Percentiles rank a stretch among this genome's conserved stretches.
Evolutionary conservation across 2,888 invertebrate genomes (phyloP).

Genomic region (Liodrosophila aerea): DNA sequence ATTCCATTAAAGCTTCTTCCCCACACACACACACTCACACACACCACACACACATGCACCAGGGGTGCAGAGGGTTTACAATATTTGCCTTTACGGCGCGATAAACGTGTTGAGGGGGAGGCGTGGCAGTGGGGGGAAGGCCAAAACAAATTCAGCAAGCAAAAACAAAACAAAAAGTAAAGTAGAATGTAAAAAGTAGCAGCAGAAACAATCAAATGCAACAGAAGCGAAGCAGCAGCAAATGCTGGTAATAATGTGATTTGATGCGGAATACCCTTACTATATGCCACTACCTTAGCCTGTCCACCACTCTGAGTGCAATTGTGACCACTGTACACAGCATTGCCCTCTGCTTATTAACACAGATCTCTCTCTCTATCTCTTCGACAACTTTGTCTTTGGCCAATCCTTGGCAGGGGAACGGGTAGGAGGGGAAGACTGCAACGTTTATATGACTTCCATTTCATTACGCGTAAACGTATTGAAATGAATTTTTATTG

Average conservation of each 20-base stretch:
- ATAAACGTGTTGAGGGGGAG: conserved; percentile 44
- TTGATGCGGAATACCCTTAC: conserved; percentile 51
- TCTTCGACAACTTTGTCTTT: conserved; percentile 61
- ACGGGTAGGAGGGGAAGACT: not conserved
- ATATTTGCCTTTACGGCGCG: conserved; percentile 64
- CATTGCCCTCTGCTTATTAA: not conserved
- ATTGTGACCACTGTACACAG: too few species aligned
- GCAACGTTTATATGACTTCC: conserved; percentile 66
- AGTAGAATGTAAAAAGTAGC: conserved; percentile 36
- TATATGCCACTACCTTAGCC: conserved; percentile 6
- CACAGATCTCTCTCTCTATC: too few species aligned
- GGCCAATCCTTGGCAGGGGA: not conserved
- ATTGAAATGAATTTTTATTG: conserved; percentile 79
- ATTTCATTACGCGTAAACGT: conserved; percentile 76
- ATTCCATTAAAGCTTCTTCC: conserved; percentile 81
- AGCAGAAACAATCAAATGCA: conserved; percentile 57
- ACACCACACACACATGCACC: conserved; percentile 13
- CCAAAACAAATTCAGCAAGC: conserved; percentile 50
- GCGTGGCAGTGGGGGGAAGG: conserved; percentile 4
- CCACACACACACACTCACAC: conserved; percentile 62
- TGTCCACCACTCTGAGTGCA: not conserved
- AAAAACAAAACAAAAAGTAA: conserved; percentile 41
- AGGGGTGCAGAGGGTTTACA: conserved; percentile 39
- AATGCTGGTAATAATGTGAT: conserved; percentile 70
- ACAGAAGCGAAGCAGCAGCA: conserved; percentile 32